Conservation (phyloP, 2,888 invertebrate species). For the Sinelater perroti region DNA sequence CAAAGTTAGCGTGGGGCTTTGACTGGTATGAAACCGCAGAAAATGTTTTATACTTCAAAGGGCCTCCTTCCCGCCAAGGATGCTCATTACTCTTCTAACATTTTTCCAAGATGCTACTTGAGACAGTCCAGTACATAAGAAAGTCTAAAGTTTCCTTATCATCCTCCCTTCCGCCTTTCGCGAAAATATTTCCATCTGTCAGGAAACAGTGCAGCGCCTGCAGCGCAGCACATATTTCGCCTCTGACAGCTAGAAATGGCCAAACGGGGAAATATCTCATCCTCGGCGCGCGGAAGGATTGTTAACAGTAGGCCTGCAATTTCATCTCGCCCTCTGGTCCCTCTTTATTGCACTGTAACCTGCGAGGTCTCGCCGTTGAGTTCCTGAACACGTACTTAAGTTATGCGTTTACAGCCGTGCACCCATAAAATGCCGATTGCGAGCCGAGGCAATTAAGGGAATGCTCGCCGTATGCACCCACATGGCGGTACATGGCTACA, state of each 20-base stretch:
- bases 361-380: constrained; percentile 28
- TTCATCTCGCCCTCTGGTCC: constrained; percentile 32
- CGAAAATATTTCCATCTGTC: too few species aligned
- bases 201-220: not conserved
- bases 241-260: constrained; percentile 27
- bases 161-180: too few species aligned
- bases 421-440: constrained; percentile 29
- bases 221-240: constrained; percentile 15
- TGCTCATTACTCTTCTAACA: too few species aligned
- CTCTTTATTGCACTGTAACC: constrained; percentile 30
- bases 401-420: constrained; percentile 32
- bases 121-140: too few species aligned
- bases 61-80: too few species aligned
- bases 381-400: constrained; percentile 34
- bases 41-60: too few species aligned
- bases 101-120: too few species aligned
- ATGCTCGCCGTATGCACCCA: constrained; percentile 13
- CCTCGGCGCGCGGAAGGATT: constrained; percentile 29
- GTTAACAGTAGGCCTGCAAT: constrained; percentile 33
- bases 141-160: too few species aligned
- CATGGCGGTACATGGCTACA: too few species aligned
- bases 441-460: constrained; percentile 27
- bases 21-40: too few species aligned
- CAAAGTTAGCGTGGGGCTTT: too few species aligned
- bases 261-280: constrained; percentile 34